Evolutionary conservation across 2,113 vertebrate genomes (phyloP).

Genomic region (Monarcha castaneiventris): DNA sequence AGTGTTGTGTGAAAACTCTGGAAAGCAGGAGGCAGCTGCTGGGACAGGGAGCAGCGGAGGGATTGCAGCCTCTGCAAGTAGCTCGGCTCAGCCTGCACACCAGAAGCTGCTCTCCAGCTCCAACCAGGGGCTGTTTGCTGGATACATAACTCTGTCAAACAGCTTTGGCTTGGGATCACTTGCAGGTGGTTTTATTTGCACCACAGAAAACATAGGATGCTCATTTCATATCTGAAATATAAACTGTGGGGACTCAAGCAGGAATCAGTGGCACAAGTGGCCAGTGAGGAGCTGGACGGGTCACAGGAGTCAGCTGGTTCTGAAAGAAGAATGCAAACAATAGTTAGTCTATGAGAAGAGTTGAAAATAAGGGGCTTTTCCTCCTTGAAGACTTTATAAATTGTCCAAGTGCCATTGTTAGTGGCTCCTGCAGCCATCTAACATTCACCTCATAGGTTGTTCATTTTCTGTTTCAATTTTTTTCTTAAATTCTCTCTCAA

Average conservation of each 20-base stretch:
- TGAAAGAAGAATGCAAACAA: neutral
- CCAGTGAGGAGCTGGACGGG: neutral
- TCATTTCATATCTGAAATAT: neutral
- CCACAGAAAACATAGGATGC: neutral
- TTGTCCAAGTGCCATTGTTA: neutral
- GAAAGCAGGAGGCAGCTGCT: neutral
- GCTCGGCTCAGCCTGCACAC: rapidly evolving
- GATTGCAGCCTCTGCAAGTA: neutral
- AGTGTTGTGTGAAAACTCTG: neutral
- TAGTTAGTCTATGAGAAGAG: neutral
- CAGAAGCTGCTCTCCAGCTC: neutral
- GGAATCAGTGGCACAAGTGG: neutral
- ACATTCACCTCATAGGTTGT: neutral
- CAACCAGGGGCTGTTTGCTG: neutral
- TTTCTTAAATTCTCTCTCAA: neutral
- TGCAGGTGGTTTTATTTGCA: neutral
- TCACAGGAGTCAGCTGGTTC: neutral
- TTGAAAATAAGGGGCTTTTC: neutral
- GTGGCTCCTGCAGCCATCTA: neutral
- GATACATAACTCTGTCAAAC: neutral
- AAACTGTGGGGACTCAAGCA: neutral
- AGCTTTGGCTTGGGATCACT: neutral
- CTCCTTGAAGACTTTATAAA: neutral
- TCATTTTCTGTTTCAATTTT: neutral
- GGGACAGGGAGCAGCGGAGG: neutral